Conservation (phyloP, 2,113 vertebrate genomes). For the Thinocorus orbignyianus region DNA sequence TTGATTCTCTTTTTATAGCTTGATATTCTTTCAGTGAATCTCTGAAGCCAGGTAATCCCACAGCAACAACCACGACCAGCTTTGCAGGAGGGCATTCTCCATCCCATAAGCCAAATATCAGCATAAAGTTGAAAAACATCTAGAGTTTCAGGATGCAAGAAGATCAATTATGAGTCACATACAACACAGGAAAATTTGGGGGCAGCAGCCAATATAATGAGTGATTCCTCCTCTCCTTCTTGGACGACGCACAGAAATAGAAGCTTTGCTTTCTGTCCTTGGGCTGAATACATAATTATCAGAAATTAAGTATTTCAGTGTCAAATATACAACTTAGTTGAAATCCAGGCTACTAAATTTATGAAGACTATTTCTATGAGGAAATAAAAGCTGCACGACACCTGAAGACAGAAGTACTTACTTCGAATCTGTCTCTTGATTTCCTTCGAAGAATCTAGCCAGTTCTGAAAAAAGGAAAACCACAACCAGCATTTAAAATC, state of each 20-base stretch:
- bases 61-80: not conserved
- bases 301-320: not conserved
- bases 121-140: not conserved
- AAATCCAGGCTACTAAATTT: not conserved
- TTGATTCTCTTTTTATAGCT: not conserved
- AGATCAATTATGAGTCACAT: not conserved
- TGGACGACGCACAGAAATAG: not conserved
- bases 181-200: not conserved
- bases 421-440: slow-evolving; percentile 83
- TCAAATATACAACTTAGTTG: not conserved
- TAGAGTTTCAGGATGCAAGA: not conserved
- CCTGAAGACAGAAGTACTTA: slow-evolving; percentile 70
- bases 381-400: not conserved
- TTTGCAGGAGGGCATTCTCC: not conserved
- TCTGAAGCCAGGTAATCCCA: not conserved
- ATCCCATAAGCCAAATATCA: not conserved
- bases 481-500: not conserved
- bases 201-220: not conserved
- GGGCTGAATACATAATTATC: not conserved
- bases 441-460: slow-evolving; percentile 83
- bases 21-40: not conserved
- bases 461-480: slow-evolving; percentile 71
- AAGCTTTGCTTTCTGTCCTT: not conserved
- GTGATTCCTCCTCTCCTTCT: not conserved
- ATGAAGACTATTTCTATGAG: not conserved